These are phyloP conservation scores for Vanessa tameamea DNA, from an alignment of 1,140 invertebrate genomes.

Conservation along the genomic window DNA sequence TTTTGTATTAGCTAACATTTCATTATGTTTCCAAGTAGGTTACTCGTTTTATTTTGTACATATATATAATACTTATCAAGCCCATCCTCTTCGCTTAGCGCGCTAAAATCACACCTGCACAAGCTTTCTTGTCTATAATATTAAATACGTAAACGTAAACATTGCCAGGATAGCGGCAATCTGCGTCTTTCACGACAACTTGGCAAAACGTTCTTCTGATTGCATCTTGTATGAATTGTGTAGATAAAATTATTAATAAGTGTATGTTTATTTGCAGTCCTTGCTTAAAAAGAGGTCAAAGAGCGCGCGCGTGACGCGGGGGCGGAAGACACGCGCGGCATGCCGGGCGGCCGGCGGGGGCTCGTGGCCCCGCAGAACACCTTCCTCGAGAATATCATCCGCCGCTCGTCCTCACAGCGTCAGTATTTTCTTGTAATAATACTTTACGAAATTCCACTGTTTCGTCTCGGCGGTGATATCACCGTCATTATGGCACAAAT, in stretches of 20 bases:
- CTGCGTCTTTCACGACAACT: no score
- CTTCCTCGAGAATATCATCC: conserved; percentile 99
- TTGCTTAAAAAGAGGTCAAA: not conserved
- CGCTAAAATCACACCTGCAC: no score
- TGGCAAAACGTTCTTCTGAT: no score
- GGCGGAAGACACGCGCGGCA: conserved; percentile 80
- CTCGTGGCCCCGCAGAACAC: conserved; percentile 99
- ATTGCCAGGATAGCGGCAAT: no score
- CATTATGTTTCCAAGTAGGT: not conserved
- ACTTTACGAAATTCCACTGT: no score
- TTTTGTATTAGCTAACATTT: conserved; percentile 16
- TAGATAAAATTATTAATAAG: not conserved
- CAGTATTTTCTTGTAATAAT: conserved; percentile 81
- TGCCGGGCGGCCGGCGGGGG: conserved; percentile 97
- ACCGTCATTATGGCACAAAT: no score
- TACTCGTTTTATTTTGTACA: not conserved
- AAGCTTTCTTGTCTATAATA: no score
- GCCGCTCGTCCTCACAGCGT: conserved; percentile 98
- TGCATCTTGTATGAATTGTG: no score
- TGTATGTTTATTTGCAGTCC: conserved; percentile 6
- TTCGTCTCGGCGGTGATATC: no score
- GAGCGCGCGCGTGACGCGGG: conserved; percentile 36
- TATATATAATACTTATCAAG: no score
- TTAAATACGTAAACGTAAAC: no score
- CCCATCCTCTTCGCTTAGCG: no score